A percentile compares a stretch with the other conserved stretches of the same genome.
These are phyloP conservation scores for Trachelus tabidus DNA, from an alignment of 2,888 invertebrate genomes.

Conservation along the genomic window DNA sequence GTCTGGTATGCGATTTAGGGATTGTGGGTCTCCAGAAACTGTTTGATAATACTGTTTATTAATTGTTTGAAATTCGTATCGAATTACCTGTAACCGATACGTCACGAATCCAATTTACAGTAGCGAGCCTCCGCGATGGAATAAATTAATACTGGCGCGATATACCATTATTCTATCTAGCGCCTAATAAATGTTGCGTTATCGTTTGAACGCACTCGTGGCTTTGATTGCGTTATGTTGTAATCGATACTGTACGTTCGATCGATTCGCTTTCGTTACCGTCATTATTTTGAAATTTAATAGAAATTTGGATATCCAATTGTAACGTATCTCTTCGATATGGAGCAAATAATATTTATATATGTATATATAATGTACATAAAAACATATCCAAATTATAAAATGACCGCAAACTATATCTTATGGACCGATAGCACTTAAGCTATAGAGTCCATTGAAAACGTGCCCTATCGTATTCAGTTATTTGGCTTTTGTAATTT, in stretches of 20 bases:
- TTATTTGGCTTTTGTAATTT: not conserved
- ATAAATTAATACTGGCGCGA: conserved; percentile 48
- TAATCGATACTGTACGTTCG: not conserved
- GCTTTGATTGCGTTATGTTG: conserved; percentile 11
- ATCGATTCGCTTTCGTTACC: not conserved
- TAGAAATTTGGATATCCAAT: not conserved
- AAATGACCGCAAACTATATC: not conserved
- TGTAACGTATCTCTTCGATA: not conserved
- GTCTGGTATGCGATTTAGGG: not conserved
- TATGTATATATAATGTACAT: not conserved
- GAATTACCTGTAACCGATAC: conserved; percentile 60
- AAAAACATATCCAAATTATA: not conserved
- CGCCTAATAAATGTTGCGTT: conserved; percentile 55
- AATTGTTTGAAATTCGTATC: conserved; percentile 56
- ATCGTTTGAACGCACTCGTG: conserved; percentile 52
- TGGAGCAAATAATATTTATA: not conserved
- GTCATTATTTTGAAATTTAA: not conserved
- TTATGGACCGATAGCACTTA: not conserved
- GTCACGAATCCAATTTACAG: conserved; percentile 59
- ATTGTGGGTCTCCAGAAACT: conserved; percentile 12
- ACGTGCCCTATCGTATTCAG: not conserved
- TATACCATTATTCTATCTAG: conserved; percentile 45
- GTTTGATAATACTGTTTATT: conserved; percentile 52
- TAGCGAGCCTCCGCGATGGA: conserved; percentile 46
- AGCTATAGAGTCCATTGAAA: not conserved